Evolutionary conservation across 2,113 vertebrate species (phyloP).

Genomic region (Polyodon spathula): DNA sequence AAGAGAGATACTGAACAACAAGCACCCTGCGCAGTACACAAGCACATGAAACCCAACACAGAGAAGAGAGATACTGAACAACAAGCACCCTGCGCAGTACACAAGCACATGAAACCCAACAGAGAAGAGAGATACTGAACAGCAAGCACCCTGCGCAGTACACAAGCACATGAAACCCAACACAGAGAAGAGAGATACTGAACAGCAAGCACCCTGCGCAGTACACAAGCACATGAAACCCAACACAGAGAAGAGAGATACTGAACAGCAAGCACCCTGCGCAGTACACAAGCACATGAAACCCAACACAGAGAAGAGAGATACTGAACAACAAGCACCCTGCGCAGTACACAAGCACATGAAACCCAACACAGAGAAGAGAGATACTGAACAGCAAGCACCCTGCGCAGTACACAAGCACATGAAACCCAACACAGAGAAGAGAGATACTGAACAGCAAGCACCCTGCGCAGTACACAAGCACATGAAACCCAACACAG

Average conservation of each 20-base stretch:
- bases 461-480: slow-evolving; percentile 11
- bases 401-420: too few species aligned
- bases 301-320: too few species aligned
- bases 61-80: background rate
- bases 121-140: too few species aligned
- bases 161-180: too few species aligned
- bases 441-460: slow-evolving; percentile 17
- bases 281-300: too few species aligned
- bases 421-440: too few species aligned
- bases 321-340: slow-evolving; percentile 24
- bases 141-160: background rate
- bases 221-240: slow-evolving; percentile 1
- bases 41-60: too few species aligned
- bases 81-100: slow-evolving; percentile 21
- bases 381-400: background rate
- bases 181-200: background rate
- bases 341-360: slow-evolving; percentile 1
- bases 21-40: too few species aligned
- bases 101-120: slow-evolving; percentile 4
- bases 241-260: too few species aligned
- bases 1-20: background rate
- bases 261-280: background rate
- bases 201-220: slow-evolving; percentile 24
- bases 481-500: too few species aligned
- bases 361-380: too few species aligned